Evolutionary conservation across 2,113 vertebrate species (phyloP).

Genomic region (Falco punctatus): DNA sequence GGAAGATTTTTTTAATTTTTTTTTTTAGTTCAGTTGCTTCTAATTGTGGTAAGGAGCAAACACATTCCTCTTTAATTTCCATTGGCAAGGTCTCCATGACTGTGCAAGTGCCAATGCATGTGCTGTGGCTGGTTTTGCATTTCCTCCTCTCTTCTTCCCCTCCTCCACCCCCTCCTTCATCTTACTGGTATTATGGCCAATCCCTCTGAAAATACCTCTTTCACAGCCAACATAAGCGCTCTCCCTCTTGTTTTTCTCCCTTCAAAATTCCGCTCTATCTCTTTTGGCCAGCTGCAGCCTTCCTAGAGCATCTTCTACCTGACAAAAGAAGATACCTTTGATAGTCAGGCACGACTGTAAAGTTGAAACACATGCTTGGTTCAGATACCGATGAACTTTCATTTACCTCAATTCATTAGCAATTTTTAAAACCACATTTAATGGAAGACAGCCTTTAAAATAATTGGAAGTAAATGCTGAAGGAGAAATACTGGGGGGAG

Average conservation of each 20-base stretch:
- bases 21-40: conserved; percentile 11
- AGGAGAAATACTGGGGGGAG: conserved; percentile 22
- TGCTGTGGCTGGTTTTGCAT: conserved; percentile 23
- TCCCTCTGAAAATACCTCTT: conserved; percentile 43
- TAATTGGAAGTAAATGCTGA: conserved; percentile 64
- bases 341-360: conserved; percentile 13
- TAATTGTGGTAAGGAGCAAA: conserved; percentile 64
- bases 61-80: conserved; percentile 60
- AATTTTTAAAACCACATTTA: conserved; percentile 46
- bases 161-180: not conserved
- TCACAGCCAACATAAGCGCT: not conserved
- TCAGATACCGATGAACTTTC: conserved; percentile 67
- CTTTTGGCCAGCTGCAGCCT: conserved; percentile 58
- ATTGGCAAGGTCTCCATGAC: conserved; percentile 43
- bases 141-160: not conserved
- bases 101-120: conserved; percentile 29
- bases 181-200: conserved; percentile 21
- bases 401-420: conserved; percentile 66
- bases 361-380: conserved; percentile 39
- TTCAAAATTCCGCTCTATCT: conserved; percentile 60
- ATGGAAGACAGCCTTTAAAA: conserved; percentile 59
- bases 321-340: conserved; percentile 73
- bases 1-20: not conserved
- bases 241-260: conserved; percentile 14
- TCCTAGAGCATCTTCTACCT: conserved; percentile 54